phyloP scores from a whole-genome alignment of 2,888 invertebrate genomes.

The Archips xylosteana region DNA sequence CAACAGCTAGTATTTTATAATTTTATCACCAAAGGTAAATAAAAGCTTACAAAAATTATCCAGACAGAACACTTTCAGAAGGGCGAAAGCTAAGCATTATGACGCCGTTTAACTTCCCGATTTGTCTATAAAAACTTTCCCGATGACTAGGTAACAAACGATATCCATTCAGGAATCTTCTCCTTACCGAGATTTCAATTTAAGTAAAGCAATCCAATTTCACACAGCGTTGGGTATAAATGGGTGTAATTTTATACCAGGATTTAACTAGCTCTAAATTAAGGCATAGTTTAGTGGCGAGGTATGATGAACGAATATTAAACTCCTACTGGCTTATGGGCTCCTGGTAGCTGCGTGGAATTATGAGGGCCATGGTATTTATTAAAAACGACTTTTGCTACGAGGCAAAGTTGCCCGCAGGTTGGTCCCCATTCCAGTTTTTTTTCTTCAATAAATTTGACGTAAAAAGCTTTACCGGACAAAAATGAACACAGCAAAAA shows the following conservation, averaged over 20 bases:
- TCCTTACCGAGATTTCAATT: conserved; percentile 63
- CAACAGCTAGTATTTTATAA: too few relatives aligned
- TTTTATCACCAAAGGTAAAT: too few relatives aligned
- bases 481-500: too few relatives aligned
- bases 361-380: background rate
- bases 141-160: conserved; percentile 27
- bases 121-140: conserved; percentile 14
- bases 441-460: too few relatives aligned
- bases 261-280: conserved; percentile 46
- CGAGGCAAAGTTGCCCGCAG: too few relatives aligned
- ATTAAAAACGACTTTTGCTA: too few relatives aligned
- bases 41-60: too few relatives aligned
- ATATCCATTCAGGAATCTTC: conserved; percentile 37
- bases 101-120: background rate
- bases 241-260: conserved; percentile 58
- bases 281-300: conserved; percentile 40
- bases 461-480: too few relatives aligned
- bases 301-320: conserved; percentile 42
- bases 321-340: conserved; percentile 16
- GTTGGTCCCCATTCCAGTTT: too few relatives aligned
- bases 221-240: conserved; percentile 67
- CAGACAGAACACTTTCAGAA: background rate
- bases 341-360: conserved; percentile 8
- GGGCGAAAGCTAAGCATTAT: background rate
- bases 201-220: conserved; percentile 71